A percentile compares a stretch with the other conserved stretches of the same genome.
phyloP scores from a whole-genome alignment of 2,888 invertebrate species.

The Polymixis flavicincta region DNA sequence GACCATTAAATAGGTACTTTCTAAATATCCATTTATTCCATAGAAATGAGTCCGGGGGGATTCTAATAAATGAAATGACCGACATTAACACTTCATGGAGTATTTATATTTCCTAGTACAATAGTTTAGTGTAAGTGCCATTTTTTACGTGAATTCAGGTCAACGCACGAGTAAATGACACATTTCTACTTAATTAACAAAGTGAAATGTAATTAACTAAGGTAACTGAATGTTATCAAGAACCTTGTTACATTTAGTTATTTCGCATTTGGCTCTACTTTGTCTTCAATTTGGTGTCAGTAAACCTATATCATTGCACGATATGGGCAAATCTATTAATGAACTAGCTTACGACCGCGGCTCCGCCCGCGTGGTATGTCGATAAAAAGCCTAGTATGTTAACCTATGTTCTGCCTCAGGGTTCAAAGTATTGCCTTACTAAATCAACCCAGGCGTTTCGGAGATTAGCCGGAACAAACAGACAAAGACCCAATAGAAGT shows the following conservation, averaged over 20 bases:
- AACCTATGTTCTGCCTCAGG: too few species aligned
- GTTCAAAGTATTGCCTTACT: too few species aligned
- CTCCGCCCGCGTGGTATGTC: too few species aligned
- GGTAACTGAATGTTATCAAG: conserved; percentile 28
- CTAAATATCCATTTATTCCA: background rate
- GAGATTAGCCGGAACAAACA: too few species aligned
- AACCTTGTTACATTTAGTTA: conserved; percentile 31
- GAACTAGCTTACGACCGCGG: too few species aligned
- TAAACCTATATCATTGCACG: conserved; percentile 16
- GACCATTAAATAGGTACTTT: background rate
- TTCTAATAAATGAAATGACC: background rate
- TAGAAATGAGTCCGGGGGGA: background rate
- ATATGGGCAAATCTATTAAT: conserved; percentile 14
- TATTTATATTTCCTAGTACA: background rate
- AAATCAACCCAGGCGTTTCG: too few species aligned
- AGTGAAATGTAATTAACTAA: conserved; percentile 21
- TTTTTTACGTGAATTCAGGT: conserved; percentile 31
- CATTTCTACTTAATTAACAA: conserved; percentile 19
- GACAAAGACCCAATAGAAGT: too few species aligned
- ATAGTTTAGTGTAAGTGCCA: background rate
- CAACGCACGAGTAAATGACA: conserved; percentile 28
- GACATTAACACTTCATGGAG: background rate
- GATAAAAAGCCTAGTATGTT: too few species aligned
- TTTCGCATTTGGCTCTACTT: conserved; percentile 19
- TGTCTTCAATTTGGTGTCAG: conserved; percentile 30